phyloP scores from a whole-genome alignment of 2,888 invertebrate genomes.

The Drosophila subquinaria region DNA sequence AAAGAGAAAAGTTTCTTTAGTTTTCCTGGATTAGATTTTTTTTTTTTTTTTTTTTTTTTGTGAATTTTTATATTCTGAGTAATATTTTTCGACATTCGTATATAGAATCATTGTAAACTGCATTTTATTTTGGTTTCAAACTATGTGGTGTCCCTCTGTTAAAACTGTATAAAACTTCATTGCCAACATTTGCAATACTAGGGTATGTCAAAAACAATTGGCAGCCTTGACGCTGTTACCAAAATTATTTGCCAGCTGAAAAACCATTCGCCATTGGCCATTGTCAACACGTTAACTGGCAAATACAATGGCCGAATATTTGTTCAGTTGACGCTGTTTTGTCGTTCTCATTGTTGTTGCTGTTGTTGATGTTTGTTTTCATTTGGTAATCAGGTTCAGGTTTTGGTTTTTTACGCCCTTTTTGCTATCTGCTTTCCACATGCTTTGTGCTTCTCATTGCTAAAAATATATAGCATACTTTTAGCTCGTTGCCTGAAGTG shows the following conservation, averaged over 20 bases:
- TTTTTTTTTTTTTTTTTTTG: too few relatives aligned
- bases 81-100: too few relatives aligned
- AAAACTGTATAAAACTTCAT: neutral
- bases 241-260: constrained; percentile 51
- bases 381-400: constrained; percentile 44
- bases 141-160: neutral
- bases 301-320: constrained; percentile 50
- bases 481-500: constrained; percentile 9
- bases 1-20: too few relatives aligned
- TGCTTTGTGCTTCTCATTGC: neutral
- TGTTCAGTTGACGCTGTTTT: constrained; percentile 38
- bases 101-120: too few relatives aligned
- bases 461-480: constrained; percentile 17
- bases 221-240: constrained; percentile 45
- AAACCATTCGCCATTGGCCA: constrained; percentile 47
- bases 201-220: constrained; percentile 39
- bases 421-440: neutral
- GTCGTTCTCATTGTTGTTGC: constrained; percentile 10
- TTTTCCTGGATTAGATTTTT: too few relatives aligned
- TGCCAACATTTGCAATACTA: neutral
- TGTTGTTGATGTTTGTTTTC: constrained; percentile 1
- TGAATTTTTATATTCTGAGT: too few relatives aligned
- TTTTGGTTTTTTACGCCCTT: constrained; percentile 18
- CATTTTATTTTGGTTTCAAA: too few relatives aligned
- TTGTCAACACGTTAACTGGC: constrained; percentile 46